phyloP scores from a whole-genome alignment of 2,113 vertebrate species.

The Nycticryphes semicollaris region DNA sequence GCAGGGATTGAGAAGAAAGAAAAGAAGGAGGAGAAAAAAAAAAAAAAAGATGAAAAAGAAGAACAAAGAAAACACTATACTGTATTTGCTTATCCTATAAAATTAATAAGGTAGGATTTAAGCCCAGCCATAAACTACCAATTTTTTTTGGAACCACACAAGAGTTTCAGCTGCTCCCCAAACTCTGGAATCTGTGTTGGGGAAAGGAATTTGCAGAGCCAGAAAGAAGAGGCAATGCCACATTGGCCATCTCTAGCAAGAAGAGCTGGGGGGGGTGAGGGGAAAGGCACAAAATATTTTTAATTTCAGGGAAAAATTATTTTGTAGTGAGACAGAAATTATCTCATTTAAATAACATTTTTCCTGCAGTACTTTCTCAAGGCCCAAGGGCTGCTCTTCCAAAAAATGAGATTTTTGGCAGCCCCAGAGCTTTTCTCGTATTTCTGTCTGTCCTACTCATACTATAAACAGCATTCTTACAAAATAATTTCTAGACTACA shows the following conservation, averaged over 20 bases:
- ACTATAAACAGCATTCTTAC: constrained; percentile 72
- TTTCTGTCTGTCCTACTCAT: constrained; percentile 70
- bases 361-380: constrained; percentile 67
- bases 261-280: not conserved
- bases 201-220: constrained; percentile 15
- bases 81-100: not conserved
- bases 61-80: not conserved
- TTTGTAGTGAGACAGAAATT: constrained; percentile 70
- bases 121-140: not conserved
- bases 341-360: constrained; percentile 74
- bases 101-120: not conserved
- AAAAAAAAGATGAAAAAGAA: not conserved
- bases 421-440: constrained; percentile 51
- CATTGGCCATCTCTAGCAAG: not conserved
- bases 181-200: not conserved
- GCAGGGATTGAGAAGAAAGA: not conserved
- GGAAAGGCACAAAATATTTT: not conserved
- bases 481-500: constrained; percentile 65
- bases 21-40: not conserved
- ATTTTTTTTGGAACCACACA: not conserved
- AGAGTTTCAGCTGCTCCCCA: not conserved
- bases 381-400: constrained; percentile 47
- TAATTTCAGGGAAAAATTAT: constrained; percentile 50
- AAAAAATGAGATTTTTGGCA: constrained; percentile 65
- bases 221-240: not conserved